Percentiles rank a stretch among this genome's conserved stretches.
These are phyloP conservation scores for Drosophila sordidula DNA, from an alignment of 2,888 invertebrate species.

Conservation along the genomic window DNA sequence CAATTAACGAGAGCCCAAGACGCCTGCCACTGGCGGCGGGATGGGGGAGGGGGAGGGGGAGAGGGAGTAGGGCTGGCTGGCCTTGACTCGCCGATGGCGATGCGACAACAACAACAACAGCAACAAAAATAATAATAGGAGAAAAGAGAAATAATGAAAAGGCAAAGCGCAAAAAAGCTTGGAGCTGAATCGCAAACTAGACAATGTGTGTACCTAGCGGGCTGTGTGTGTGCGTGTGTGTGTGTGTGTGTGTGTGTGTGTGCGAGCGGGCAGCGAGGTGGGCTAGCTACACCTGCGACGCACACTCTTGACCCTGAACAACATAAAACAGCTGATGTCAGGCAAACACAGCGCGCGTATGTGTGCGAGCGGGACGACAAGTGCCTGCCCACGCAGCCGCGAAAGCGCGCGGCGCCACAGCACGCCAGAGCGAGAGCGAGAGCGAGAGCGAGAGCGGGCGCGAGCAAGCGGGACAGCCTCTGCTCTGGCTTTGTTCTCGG, in stretches of 20 bases:
- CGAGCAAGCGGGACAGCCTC: conserved; percentile 16
- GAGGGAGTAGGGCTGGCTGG: conserved; percentile 16
- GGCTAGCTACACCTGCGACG: conserved; percentile 56
- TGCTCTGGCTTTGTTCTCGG: conserved; percentile 48
- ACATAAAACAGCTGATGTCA: conserved; percentile 79
- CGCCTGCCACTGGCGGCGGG: conserved; percentile 10
- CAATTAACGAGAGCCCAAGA: conserved; percentile 38
- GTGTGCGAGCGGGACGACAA: conserved; percentile 37
- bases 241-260: neutral
- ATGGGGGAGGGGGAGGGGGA: neutral
- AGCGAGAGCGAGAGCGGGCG: conserved; percentile 12
- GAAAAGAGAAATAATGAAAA: conserved; percentile 9
- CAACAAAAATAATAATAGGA: conserved; percentile 4
- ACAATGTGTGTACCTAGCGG: conserved; percentile 44
- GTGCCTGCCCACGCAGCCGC: neutral
- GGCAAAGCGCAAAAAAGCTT: conserved; percentile 34
- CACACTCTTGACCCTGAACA: conserved; percentile 78
- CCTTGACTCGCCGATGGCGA: conserved; percentile 53
- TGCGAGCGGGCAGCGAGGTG: too few species aligned
- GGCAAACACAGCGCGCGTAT: conserved; percentile 28
- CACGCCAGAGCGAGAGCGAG: conserved; percentile 4
- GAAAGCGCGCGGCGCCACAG: too few species aligned
- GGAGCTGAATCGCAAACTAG: conserved; percentile 41
- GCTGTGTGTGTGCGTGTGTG: conserved; percentile 8
- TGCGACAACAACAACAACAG: conserved; percentile 35